phyloP scores from a whole-genome alignment of 2,888 invertebrate species.

The Mesorhabditis belari region DNA sequence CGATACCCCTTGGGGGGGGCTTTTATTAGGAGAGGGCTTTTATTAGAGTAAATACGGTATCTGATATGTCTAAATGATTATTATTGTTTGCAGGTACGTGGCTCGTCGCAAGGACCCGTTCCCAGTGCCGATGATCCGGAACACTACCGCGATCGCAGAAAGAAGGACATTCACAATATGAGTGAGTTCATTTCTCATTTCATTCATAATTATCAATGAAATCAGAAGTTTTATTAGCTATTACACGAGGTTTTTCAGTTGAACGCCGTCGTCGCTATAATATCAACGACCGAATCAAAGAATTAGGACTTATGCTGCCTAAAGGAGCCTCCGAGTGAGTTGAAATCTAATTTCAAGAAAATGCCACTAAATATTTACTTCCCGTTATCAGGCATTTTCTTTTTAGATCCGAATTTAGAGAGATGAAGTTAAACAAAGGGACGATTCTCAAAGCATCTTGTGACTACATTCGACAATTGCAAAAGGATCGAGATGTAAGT shows the following conservation, averaged over 20 bases:
- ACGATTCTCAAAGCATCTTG: constrained; percentile 96
- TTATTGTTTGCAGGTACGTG: not conserved
- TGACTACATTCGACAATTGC: constrained; percentile 84
- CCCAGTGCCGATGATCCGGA: constrained; percentile 33
- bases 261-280: constrained; percentile 72
- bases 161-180: constrained; percentile 54
- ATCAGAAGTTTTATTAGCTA: no score
- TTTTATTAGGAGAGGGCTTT: no score
- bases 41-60: no score
- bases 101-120: constrained; percentile 7
- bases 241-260: no score
- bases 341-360: not conserved
- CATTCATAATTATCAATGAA: constrained; percentile 2
- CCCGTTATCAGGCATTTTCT: not conserved
- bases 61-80: not conserved
- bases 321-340: constrained; percentile 63
- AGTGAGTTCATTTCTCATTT: constrained; percentile 41
- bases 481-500: constrained; percentile 63
- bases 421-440: constrained; percentile 63
- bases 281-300: constrained; percentile 95
- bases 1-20: no score
- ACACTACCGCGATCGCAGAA: constrained; percentile 48
- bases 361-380: not conserved
- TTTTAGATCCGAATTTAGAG: constrained; percentile 52
- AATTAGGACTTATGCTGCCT: constrained; percentile 83